These are phyloP conservation scores for Bugulina stolonifera DNA, from an alignment of 2,888 invertebrate species.

Conservation along the genomic window DNA sequence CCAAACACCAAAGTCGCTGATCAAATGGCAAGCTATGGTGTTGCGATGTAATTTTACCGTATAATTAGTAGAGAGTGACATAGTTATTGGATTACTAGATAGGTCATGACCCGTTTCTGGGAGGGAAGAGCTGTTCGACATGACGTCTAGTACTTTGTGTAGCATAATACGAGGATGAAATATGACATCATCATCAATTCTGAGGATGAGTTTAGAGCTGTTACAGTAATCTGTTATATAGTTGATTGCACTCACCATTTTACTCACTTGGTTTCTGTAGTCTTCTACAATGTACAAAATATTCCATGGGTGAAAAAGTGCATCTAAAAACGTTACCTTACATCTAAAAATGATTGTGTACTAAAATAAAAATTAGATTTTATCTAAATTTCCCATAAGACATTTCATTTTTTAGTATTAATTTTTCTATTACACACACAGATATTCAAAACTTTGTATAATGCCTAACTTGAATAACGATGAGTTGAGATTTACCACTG, in stretches of 20 bases:
- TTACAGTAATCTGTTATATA: conserved; percentile 14
- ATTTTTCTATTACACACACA: too few species aligned
- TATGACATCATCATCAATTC: conserved; percentile 23
- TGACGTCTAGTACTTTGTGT: background rate
- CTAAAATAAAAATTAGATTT: too few species aligned
- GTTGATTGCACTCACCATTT: conserved; percentile 6
- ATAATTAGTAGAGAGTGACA: background rate
- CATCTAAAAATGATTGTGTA: too few species aligned
- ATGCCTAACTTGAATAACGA: too few species aligned
- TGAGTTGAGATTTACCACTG: too few species aligned
- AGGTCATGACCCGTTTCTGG: too few species aligned
- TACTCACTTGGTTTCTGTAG: background rate
- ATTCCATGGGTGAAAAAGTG: too few species aligned
- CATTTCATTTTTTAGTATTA: too few species aligned
- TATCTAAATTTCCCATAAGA: too few species aligned
- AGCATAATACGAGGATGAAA: conserved; percentile 14
- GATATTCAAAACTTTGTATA: too few species aligned
- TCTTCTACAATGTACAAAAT: conserved; percentile 1
- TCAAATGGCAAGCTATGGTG: conserved; percentile 14
- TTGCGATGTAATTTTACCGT: background rate
- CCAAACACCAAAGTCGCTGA: background rate
- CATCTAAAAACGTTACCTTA: too few species aligned
- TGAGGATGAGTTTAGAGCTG: background rate
- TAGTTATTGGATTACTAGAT: background rate
- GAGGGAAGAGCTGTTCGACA: background rate